Conservation (phyloP, 64 coral and sea anemone genomes). For the Montipora sp. region DNA sequence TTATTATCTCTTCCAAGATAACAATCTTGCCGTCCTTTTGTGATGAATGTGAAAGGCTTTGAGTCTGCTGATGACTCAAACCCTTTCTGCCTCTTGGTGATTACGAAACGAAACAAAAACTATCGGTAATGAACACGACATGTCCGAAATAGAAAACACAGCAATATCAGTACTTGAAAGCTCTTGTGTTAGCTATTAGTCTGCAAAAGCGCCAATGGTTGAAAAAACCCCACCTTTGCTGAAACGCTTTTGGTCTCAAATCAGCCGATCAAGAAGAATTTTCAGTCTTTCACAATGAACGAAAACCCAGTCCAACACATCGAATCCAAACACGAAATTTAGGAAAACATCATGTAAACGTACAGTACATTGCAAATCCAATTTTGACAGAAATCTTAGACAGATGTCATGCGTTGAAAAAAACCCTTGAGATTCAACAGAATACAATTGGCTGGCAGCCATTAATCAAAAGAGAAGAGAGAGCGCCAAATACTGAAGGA, state of each 20-base stretch:
- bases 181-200: slow-evolving; percentile 15
- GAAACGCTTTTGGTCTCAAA: background rate
- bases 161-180: slow-evolving; percentile 13
- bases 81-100: background rate
- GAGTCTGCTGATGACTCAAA: background rate
- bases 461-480: slow-evolving; percentile 55
- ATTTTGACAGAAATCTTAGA: slow-evolving; percentile 3
- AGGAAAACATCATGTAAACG: slow-evolving; percentile 13
- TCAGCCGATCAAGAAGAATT: background rate
- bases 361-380: slow-evolving; percentile 29
- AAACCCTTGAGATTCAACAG: slow-evolving; percentile 40
- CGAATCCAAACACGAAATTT: background rate
- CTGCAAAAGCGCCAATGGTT: slow-evolving; percentile 14
- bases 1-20: slow-evolving; percentile 48
- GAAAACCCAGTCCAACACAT: background rate
- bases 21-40: slow-evolving; percentile 37
- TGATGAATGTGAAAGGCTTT: slow-evolving; percentile 23
- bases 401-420: slow-evolving; percentile 1
- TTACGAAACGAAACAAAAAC: slow-evolving; percentile 17
- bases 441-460: slow-evolving; percentile 36
- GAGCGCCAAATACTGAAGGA: slow-evolving; percentile 30
- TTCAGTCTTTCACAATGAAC: background rate
- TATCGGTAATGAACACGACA: slow-evolving; percentile 1
- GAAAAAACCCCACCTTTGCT: slow-evolving; percentile 11
- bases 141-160: background rate